Evolutionary conservation across 2,888 invertebrate species (phyloP).

Genomic region (Catotricha subobsoleta): DNA sequence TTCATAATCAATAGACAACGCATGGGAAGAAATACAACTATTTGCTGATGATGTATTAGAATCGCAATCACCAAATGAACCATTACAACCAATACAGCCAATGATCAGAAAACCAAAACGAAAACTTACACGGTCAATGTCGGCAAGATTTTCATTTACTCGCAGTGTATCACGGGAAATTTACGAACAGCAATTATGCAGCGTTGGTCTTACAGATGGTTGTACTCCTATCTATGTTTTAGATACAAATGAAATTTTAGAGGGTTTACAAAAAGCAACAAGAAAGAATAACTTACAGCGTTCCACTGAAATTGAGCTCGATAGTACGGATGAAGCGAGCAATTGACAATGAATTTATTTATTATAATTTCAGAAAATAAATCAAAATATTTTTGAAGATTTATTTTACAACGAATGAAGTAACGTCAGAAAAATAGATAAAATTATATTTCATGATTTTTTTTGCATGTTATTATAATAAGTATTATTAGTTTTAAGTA

Average conservation of each 20-base stretch:
- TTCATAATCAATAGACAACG: slow-evolving; percentile 34
- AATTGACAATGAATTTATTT: slow-evolving; percentile 16
- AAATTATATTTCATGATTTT: no score
- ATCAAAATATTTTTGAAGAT: neutral
- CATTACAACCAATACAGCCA: slow-evolving; percentile 1
- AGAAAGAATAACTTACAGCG: slow-evolving; percentile 15
- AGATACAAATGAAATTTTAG: slow-evolving; percentile 22
- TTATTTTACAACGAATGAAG: neutral
- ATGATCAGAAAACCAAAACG: slow-evolving; percentile 18
- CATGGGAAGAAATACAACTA: slow-evolving; percentile 41
- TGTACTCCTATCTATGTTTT: slow-evolving; percentile 29
- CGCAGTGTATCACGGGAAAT: slow-evolving; percentile 30
- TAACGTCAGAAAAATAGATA: no score
- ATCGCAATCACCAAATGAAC: slow-evolving; percentile 5
- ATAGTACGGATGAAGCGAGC: slow-evolving; percentile 26
- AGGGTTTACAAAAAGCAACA: slow-evolving; percentile 23
- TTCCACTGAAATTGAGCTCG: slow-evolving; percentile 15
- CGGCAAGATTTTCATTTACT: slow-evolving; percentile 29
- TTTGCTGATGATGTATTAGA: slow-evolving; percentile 40
- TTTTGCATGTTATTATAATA: no score
- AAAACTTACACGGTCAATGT: slow-evolving; percentile 27
- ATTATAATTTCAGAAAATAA: neutral
- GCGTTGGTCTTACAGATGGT: slow-evolving; percentile 27
- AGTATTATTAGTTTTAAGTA: no score
- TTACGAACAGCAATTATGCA: slow-evolving; percentile 24